phyloP scores from a whole-genome alignment of 1,140 invertebrate genomes.

The Stegodyphus mimosarum region DNA sequence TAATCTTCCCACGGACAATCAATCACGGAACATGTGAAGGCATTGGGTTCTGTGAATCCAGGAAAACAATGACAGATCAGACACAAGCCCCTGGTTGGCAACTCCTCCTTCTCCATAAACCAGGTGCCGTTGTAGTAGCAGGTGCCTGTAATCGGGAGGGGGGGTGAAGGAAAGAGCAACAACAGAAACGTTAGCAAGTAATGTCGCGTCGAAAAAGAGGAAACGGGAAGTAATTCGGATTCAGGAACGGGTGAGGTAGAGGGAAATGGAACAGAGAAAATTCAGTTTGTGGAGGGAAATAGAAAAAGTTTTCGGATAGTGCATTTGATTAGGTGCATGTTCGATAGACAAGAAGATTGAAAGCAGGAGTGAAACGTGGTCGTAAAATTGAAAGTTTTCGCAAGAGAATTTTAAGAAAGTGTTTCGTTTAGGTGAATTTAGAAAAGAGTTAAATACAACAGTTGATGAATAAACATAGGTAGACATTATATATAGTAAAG shows the following conservation, averaged over 20 bases:
- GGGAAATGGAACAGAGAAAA: background rate
- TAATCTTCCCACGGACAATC: conserved; percentile 57
- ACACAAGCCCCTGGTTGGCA: conserved; percentile 34
- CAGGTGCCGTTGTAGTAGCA: conserved; percentile 47
- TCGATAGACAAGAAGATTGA: too few relatives aligned
- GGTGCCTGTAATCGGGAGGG: background rate
- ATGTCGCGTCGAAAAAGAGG: too few relatives aligned
- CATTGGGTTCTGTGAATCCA: conserved; percentile 45
- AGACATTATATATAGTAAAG: too few relatives aligned
- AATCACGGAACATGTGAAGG: conserved; percentile 49
- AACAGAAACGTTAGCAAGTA: background rate
- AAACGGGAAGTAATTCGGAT: background rate
- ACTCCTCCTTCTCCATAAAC: conserved; percentile 26
- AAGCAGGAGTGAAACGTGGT: too few relatives aligned
- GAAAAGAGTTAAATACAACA: too few relatives aligned
- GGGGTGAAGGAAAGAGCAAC: background rate
- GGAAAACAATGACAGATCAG: conserved; percentile 33
- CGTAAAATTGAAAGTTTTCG: too few relatives aligned
- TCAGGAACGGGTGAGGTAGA: background rate
- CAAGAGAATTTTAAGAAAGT: too few relatives aligned
- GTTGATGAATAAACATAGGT: too few relatives aligned
- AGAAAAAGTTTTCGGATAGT: too few relatives aligned
- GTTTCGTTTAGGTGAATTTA: too few relatives aligned
- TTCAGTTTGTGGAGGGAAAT: too few relatives aligned
- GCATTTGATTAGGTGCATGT: too few relatives aligned